These are phyloP conservation scores for Cactoblastis cactorum DNA, from an alignment of 2,888 invertebrate genomes.

Conservation along the genomic window DNA sequence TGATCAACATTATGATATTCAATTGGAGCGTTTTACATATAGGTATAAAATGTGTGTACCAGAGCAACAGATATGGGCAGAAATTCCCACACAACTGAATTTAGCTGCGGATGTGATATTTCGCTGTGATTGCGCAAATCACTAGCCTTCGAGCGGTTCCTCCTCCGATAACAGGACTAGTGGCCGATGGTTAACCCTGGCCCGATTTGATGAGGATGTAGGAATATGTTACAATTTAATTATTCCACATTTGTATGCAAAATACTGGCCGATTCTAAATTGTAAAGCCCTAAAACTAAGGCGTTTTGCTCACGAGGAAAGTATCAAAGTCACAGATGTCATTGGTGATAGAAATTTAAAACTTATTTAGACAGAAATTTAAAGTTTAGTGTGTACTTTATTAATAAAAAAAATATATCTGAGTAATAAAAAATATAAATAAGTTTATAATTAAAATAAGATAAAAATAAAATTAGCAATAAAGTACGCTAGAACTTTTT, in stretches of 20 bases:
- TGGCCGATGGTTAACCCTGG: constrained; percentile 66
- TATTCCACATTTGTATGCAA: background rate
- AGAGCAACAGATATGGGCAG: constrained; percentile 14
- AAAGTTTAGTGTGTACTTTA: too few relatives aligned
- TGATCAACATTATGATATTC: too few relatives aligned
- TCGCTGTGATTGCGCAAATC: constrained; percentile 66
- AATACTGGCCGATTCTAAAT: background rate
- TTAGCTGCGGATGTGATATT: constrained; percentile 65
- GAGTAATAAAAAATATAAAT: too few relatives aligned
- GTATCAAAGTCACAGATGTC: background rate
- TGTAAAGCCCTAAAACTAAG: background rate
- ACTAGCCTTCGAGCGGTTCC: constrained; percentile 70
- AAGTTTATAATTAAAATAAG: background rate
- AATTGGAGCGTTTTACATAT: background rate
- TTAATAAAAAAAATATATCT: too few relatives aligned
- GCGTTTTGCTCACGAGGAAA: too few relatives aligned
- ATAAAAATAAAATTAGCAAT: background rate
- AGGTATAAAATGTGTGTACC: background rate
- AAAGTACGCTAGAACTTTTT: background rate
- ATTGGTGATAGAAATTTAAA: background rate
- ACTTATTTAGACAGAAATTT: too few relatives aligned
- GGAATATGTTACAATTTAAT: constrained; percentile 23
- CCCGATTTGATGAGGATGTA: constrained; percentile 66
- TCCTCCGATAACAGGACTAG: constrained; percentile 62
- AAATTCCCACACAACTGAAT: constrained; percentile 60